Conservation (phyloP, 2,797 vertebrate species). For the Tenualosa ilisha region DNA sequence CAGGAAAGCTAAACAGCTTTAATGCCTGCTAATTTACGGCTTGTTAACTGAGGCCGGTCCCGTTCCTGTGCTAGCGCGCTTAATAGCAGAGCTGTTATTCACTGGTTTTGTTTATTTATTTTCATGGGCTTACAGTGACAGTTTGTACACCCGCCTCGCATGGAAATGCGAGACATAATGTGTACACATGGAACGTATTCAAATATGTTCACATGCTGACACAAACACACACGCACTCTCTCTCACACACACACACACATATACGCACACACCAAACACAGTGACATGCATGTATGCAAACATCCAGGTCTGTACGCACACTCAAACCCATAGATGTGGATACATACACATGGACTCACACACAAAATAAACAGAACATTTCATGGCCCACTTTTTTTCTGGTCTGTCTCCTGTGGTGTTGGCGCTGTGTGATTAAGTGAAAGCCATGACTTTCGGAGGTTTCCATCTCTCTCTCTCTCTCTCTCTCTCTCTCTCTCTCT, state of each 20-base stretch:
- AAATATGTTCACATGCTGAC: not conserved
- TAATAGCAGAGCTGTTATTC: not conserved
- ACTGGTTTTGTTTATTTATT: not conserved
- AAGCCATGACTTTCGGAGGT: not conserved
- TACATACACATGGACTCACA: not conserved
- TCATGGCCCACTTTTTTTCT: not conserved
- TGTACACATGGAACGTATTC: not conserved
- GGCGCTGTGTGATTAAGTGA: not conserved
- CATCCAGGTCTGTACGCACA: too few relatives aligned
- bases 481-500: not conserved
- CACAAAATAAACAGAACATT: conserved; percentile 5
- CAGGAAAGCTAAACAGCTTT: not conserved
- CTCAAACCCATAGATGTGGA: not conserved
- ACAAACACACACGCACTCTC: not conserved
- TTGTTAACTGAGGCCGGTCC: not conserved
- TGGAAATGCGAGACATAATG: not conserved
- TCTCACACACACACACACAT: not conserved
- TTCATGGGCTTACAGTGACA: not conserved
- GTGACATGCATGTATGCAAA: not conserved
- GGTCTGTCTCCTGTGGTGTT: not conserved
- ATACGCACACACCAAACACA: not conserved
- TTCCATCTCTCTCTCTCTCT: not conserved
- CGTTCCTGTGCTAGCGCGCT: not conserved
- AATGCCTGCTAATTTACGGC: not conserved
- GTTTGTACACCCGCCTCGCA: not conserved